phyloP scores from a whole-genome alignment of 2,113 vertebrate genomes.

The Siniperca chuatsi region DNA sequence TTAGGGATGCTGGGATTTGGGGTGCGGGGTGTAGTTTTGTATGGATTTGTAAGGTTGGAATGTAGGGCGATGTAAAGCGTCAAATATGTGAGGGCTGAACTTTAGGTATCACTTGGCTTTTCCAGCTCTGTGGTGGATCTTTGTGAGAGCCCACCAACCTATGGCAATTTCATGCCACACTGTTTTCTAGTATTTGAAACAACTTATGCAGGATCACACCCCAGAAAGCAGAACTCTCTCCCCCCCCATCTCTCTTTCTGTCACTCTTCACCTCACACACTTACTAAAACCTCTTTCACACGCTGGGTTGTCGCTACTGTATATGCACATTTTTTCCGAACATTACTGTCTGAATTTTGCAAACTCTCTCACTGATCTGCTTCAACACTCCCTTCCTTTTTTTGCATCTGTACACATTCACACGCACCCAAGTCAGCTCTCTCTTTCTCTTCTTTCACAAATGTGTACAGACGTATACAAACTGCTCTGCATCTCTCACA shows the following conservation, averaged over 20 bases:
- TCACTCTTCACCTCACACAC: slow-evolving; percentile 41
- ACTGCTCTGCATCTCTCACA: slow-evolving; percentile 35
- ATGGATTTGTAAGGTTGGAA: slow-evolving; percentile 43
- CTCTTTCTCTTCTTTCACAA: slow-evolving; percentile 29
- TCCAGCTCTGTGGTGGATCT: slow-evolving; percentile 40
- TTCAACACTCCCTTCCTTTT: slow-evolving; percentile 26
- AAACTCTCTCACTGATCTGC: slow-evolving; percentile 52
- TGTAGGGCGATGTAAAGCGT: neutral
- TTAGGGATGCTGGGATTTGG: slow-evolving; percentile 60
- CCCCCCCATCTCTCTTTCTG: neutral
- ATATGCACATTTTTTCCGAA: slow-evolving; percentile 38
- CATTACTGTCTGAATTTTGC: slow-evolving; percentile 36
- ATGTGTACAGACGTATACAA: slow-evolving; percentile 8
- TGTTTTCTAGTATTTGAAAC: slow-evolving; percentile 19
- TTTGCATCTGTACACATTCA: slow-evolving; percentile 27
- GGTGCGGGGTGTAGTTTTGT: slow-evolving; percentile 34
- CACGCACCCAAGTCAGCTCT: slow-evolving; percentile 26
- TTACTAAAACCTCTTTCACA: slow-evolving; percentile 41
- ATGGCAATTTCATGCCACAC: slow-evolving; percentile 26
- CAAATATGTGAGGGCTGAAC: slow-evolving; percentile 23
- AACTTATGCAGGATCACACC: slow-evolving; percentile 18
- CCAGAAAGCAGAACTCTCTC: slow-evolving; percentile 24
- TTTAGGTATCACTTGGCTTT: slow-evolving; percentile 26
- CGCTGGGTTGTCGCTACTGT: slow-evolving; percentile 11
- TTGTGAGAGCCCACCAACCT: slow-evolving; percentile 38